Conservation (phyloP, 2,888 invertebrate species). For the Calephelis perditalis region DNA sequence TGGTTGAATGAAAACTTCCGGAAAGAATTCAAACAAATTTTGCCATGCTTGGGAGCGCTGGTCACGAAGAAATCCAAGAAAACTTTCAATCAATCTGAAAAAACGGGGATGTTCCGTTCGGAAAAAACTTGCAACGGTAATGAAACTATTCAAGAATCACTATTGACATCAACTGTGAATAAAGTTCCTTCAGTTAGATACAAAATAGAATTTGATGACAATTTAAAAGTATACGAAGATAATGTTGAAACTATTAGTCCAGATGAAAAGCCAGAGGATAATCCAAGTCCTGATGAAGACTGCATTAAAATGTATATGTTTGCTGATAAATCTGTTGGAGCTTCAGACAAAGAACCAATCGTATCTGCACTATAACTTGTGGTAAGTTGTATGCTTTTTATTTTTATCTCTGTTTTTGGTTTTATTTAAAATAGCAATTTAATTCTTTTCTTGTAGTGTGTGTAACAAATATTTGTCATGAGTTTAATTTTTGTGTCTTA, state of each 20-base stretch:
- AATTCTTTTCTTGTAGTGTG: no score
- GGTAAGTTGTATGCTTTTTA: conserved; percentile 42
- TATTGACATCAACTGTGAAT: conserved; percentile 62
- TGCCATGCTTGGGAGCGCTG: conserved; percentile 79
- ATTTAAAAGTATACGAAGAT: conserved; percentile 48
- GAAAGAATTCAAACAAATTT: conserved; percentile 90
- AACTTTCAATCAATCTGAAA: conserved; percentile 62
- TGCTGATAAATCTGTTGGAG: conserved; percentile 61
- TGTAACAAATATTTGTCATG: no score
- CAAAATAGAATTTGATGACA: conserved; percentile 64
- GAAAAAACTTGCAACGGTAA: conserved; percentile 72
- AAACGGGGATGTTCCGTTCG: conserved; percentile 65
- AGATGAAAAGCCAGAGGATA: conserved; percentile 64
- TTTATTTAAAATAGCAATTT: no score
- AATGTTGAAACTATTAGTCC: conserved; percentile 64
- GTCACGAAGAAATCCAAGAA: conserved; percentile 59
- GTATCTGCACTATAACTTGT: conserved; percentile 61
- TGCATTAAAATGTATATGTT: conserved; percentile 72
- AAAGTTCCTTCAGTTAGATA: conserved; percentile 66
- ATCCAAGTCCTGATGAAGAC: conserved; percentile 65
- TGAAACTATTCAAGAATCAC: conserved; percentile 67
- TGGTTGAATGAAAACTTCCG: conserved; percentile 97
- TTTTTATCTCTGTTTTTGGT: no score
- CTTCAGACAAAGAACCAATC: conserved; percentile 67
- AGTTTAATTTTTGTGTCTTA: no score